Base-by-base conservation (phyloP, 2,113 vertebrate genomes). In the Diadophis punctatus region DNA sequence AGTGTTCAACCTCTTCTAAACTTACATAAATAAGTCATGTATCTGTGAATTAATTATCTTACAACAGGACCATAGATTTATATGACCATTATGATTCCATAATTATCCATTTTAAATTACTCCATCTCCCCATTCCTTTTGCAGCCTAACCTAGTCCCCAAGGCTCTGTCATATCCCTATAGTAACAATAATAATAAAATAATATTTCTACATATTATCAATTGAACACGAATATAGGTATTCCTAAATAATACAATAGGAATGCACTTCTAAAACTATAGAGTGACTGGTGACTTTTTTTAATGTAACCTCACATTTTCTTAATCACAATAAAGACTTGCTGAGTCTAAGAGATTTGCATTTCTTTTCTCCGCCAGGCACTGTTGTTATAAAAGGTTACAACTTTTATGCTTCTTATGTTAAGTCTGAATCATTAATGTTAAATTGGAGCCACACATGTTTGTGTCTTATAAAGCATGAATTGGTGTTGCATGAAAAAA, bases 401-500 rank as follows among this genome's bases (percentile, higher is more conserved):
- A 52, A 49, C 10, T 22, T 87, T 86, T 86, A 27, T 88, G 30
- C 34, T 23, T 63, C 27, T 74, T 52, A n/a, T 30, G 91, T 74
- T 94, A 91, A 46, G 88, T 92, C 63, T 4, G 16, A 94, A 52
- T 49, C 43, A 90, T 58, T 90, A 94, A 89, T 1, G 95, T 84
- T 51, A 91, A 55, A 93, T 16, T 0, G 14, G 53, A 92, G 43
- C 49, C 51, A 92, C 53, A 43, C 56, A 86, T 92, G 95, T 94
- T 93, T 86, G 91, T 96, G 34, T 80, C 96, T 84, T 88, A 30
- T 90, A 90, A 96, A 95, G 86, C 3, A 53, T 46, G 90, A 18
- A 63, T 90, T 96, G 0, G 60, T 93, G 90, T 56, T 93, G 91
- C 89, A 92, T 93, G 95, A 93, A 95, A 94, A 58, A 93, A 85